Percentiles rank a stretch among this genome's conserved stretches.
phyloP scores from a whole-genome alignment of 2,888 invertebrate species.

The Eupsilia transversa region DNA sequence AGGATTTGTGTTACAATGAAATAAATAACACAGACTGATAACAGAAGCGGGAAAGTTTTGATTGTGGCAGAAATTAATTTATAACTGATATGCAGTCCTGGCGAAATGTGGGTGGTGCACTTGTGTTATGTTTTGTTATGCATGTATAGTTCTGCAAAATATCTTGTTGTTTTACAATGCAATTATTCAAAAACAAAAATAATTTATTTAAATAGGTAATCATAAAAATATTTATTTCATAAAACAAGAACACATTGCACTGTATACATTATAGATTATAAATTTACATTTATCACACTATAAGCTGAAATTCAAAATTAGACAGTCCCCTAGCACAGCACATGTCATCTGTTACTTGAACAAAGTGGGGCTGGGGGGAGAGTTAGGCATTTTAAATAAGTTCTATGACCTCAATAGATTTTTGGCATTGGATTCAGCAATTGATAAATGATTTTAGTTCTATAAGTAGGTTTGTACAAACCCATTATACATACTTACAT shows the following conservation, averaged over 20 bases:
- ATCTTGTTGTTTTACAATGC: not conserved
- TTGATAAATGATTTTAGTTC: not conserved
- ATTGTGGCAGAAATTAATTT: not conserved
- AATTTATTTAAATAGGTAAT: not conserved
- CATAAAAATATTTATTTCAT: too few relatives aligned
- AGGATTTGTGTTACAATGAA: slow-evolving; percentile 32
- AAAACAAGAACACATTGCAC: too few relatives aligned
- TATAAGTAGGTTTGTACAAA: not conserved
- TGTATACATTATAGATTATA: too few relatives aligned
- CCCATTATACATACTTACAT: not conserved
- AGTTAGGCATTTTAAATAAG: not conserved
- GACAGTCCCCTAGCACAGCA: not conserved
- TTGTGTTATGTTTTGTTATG: too few relatives aligned
- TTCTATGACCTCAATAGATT: not conserved
- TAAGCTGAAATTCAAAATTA: not conserved
- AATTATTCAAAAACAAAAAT: not conserved
- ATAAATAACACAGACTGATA: slow-evolving; percentile 32
- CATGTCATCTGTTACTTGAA: not conserved
- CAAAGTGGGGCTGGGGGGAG: not conserved
- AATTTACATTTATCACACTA: too few relatives aligned
- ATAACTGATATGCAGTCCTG: not conserved
- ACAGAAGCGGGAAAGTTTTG: slow-evolving; percentile 16
- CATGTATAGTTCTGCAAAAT: not conserved
- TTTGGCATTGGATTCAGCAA: not conserved
- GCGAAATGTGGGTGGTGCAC: too few relatives aligned